These are phyloP conservation scores for Xyrichtys novacula DNA, from an alignment of 2,797 vertebrate species.

Conservation along the genomic window DNA sequence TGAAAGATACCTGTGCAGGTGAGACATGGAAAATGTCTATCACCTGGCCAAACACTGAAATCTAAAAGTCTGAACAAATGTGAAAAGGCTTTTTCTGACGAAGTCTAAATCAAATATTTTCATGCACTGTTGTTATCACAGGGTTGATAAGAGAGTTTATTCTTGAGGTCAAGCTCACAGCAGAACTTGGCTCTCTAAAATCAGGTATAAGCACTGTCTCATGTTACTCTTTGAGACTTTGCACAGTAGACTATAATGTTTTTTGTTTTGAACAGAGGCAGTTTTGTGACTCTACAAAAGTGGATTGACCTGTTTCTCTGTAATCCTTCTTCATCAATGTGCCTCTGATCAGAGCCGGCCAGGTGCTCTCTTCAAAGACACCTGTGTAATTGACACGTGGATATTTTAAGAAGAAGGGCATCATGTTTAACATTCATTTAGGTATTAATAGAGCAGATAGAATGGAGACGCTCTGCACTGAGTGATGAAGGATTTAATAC, in stretches of 20 bases:
- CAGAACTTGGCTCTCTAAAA: slow-evolving; percentile 4
- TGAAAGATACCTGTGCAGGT: too few relatives aligned
- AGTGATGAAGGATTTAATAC: slow-evolving; percentile 49
- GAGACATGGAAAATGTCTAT: too few relatives aligned
- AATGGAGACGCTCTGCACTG: slow-evolving; percentile 40
- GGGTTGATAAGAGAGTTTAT: background rate
- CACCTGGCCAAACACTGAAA: background rate
- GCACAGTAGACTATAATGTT: slow-evolving; percentile 14
- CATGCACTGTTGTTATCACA: background rate
- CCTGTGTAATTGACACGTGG: slow-evolving; percentile 28
- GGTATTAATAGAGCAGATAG: slow-evolving; percentile 51
- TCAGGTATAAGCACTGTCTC: slow-evolving; percentile 24
- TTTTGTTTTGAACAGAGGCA: slow-evolving; percentile 41
- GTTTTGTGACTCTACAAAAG: slow-evolving; percentile 43
- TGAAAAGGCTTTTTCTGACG: background rate
- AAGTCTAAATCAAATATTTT: background rate
- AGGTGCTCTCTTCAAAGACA: slow-evolving; percentile 50
- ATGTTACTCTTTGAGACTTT: slow-evolving; percentile 24
- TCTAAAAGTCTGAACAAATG: background rate
- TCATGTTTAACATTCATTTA: slow-evolving; percentile 53
- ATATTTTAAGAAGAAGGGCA: slow-evolving; percentile 51
- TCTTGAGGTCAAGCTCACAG: slow-evolving; percentile 3
- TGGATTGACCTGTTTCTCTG: slow-evolving; percentile 65
- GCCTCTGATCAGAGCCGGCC: slow-evolving; percentile 45
- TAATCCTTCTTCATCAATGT: slow-evolving; percentile 56